These are phyloP conservation scores for Lapara coniferarum DNA, from an alignment of 2,888 invertebrate genomes.

Conservation along the genomic window DNA sequence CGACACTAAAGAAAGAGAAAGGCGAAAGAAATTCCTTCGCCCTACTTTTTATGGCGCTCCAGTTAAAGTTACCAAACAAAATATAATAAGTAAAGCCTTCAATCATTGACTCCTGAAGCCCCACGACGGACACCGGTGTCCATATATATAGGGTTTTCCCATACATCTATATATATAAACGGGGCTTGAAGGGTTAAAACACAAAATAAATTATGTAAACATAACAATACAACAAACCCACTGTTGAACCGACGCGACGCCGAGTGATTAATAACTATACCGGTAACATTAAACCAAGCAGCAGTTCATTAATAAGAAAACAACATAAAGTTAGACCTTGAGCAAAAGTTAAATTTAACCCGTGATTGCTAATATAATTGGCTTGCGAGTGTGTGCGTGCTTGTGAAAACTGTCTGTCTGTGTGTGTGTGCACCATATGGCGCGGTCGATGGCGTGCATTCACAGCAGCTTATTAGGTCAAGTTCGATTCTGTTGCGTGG, in stretches of 20 bases:
- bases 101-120: too few relatives aligned
- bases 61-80: too few relatives aligned
- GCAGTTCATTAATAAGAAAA: conserved; percentile 6
- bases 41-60: too few relatives aligned
- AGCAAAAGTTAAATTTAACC: not conserved
- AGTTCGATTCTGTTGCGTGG: conserved; percentile 16
- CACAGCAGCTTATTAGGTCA: conserved; percentile 17
- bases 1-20: too few relatives aligned
- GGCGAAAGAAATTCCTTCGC: too few relatives aligned
- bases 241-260: not conserved
- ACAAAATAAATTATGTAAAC: too few relatives aligned
- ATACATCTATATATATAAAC: too few relatives aligned
- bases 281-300: not conserved
- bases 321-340: not conserved
- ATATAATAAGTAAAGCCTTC: too few relatives aligned
- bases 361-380: conserved; percentile 8
- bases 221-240: not conserved
- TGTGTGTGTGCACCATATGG: conserved; percentile 4
- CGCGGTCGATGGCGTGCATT: conserved; percentile 1
- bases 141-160: too few relatives aligned
- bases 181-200: too few relatives aligned
- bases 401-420: not conserved
- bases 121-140: too few relatives aligned
- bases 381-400: not conserved
- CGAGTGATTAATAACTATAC: not conserved